Base-by-base conservation (phyloP, 1,140 invertebrate genomes). In the Lordiphosa stackelbergi region DNA sequence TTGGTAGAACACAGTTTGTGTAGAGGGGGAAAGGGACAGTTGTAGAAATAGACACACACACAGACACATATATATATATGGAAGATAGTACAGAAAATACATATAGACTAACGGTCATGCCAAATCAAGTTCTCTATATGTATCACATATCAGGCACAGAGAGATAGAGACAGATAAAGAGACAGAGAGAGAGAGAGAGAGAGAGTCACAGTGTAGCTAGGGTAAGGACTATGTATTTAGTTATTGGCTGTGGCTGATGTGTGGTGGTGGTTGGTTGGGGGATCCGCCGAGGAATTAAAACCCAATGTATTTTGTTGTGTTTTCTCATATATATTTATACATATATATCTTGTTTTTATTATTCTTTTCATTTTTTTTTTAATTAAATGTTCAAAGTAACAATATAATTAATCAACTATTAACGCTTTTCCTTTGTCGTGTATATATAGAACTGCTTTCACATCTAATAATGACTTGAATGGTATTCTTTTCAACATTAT, bases 351-450 rank as follows among this genome's bases (percentile, higher is more conserved):
- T 60, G 69, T 61, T 68, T 77, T 79, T 81, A 75, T 79, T 81
- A 75, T 64, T 62, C 49, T 55, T 68, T 64, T 58, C 36, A 37
- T 62, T 59, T 68, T 69, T 69, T 40, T 53, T 73, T 66, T 69
- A 75, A 64, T 81, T 74, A 79, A 79, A 79, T 79, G 71, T 79
- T 79, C 75, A 79, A 81, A 79, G 75, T 79, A 79, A 79, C 75
- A 79, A 79, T 79, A 79, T 81, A 79, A 81, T 79, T 79, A 79
- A 75, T 79, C 75, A 79, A 79, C 75, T 79, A 79, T 79, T 79
- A 81, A 79, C 75, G 75, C 57, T 79, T 73, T 73, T 46, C 64
- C 72, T 56, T 63, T 77, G 54, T 71, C 55, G 55, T 71, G 63
- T 79, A 74, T 79, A 81, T 79, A 74, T 79, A 81, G 75, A 79